phyloP scores from a whole-genome alignment of 2,113 vertebrate species.

The Oncorhynchus nerka region DNA sequence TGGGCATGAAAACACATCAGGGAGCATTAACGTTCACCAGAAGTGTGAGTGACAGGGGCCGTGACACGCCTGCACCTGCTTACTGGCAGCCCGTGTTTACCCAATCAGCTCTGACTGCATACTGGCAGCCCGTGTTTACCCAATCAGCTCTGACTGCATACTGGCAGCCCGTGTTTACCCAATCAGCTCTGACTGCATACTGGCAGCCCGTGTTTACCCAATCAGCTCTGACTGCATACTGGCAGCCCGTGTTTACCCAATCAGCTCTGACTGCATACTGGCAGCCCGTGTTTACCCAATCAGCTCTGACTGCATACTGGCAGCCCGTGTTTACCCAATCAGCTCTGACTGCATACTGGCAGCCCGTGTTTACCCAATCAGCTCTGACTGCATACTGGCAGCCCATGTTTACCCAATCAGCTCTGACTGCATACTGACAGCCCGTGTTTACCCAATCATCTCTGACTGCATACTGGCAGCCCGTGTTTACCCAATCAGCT shows the following conservation, averaged over 20 bases:
- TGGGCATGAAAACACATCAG: constrained; percentile 29
- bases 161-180: constrained; percentile 31
- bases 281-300: constrained; percentile 26
- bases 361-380: constrained; percentile 26
- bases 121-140: too few species aligned
- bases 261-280: neutral
- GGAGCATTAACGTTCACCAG: constrained; percentile 26
- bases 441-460: constrained; percentile 20
- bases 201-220: constrained; percentile 21
- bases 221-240: constrained; percentile 24
- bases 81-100: constrained; percentile 29
- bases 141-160: too few species aligned
- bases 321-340: constrained; percentile 26
- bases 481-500: constrained; percentile 14
- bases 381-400: constrained; percentile 32
- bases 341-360: constrained; percentile 1
- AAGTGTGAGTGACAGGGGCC: constrained; percentile 19
- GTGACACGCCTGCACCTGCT: constrained; percentile 42
- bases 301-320: constrained; percentile 31
- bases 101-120: neutral
- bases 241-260: constrained; percentile 28
- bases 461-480: neutral
- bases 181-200: constrained; percentile 28
- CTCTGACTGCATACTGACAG: constrained; percentile 8
- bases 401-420: constrained; percentile 23